Conservation (phyloP, 1,140 invertebrate species). For the Lutraria rhynchaena region DNA sequence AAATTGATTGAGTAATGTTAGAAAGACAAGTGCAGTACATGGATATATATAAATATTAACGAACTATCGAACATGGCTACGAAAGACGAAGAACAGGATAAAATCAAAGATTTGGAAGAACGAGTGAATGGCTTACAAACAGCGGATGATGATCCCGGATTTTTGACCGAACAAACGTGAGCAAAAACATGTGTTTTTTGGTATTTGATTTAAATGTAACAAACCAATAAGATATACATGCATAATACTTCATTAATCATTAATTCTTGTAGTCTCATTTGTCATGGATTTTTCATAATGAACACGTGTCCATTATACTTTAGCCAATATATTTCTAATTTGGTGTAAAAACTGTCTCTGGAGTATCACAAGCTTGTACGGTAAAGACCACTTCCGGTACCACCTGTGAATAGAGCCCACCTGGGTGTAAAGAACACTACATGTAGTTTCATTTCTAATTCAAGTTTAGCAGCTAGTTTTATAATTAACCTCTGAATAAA, state of each 20-base stretch:
- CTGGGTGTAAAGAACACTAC: no score
- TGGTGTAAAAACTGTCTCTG: neutral
- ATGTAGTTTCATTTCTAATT: no score
- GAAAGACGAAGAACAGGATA: slow-evolving; percentile 9
- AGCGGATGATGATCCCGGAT: neutral
- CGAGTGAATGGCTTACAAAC: neutral
- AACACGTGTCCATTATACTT: neutral
- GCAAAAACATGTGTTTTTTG: neutral
- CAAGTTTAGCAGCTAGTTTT: no score
- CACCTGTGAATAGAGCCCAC: no score
- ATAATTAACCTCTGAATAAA: no score
- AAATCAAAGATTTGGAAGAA: slow-evolving; percentile 16
- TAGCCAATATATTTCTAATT: neutral
- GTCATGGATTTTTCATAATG: neutral
- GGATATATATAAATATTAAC: no score
- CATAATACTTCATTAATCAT: neutral
- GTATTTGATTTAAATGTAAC: neutral
- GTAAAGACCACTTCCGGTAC: no score
- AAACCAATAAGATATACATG: neutral
- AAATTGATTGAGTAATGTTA: no score
- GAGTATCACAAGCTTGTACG: no score
- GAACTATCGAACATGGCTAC: no score
- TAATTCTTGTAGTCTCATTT: neutral
- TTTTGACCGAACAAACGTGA: slow-evolving; percentile 9
- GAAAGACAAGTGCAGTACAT: no score